Percentiles rank a stretch among this genome's conserved stretches.
Evolutionary conservation across 2,113 vertebrate genomes (phyloP).

Genomic region (Macquaria australasica): DNA sequence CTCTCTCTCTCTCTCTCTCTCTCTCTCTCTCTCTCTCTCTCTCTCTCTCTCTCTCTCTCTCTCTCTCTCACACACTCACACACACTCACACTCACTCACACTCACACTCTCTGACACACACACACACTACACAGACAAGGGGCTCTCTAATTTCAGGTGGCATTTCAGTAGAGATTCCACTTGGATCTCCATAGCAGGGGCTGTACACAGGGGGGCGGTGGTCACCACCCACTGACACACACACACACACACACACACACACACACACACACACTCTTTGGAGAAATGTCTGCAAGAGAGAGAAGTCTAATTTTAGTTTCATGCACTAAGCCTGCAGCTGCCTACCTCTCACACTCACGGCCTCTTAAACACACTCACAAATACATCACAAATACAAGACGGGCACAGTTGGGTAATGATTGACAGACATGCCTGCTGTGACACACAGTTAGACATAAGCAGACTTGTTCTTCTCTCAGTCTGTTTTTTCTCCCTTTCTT

Average conservation of each 20-base stretch:
- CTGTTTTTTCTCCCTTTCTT: conserved; percentile 21
- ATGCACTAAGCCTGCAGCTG: conserved; percentile 75
- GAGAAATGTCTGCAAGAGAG: conserved; percentile 69
- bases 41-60: no score
- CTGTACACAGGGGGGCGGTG: conserved; percentile 57
- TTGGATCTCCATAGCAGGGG: conserved; percentile 76
- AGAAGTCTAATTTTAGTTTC: conserved; percentile 79
- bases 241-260: conserved; percentile 37
- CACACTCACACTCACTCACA: no score
- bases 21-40: no score
- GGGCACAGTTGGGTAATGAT: conserved; percentile 66
- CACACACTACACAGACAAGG: conserved; percentile 60
- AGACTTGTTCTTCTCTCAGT: conserved; percentile 27
- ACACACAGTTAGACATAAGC: conserved; percentile 45
- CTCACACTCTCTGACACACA: conserved; percentile 25
- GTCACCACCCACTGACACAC: conserved; percentile 58
- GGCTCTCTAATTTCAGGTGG: conserved; percentile 81
- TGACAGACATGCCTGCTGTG: conserved; percentile 72
- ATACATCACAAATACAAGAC: conserved; percentile 50
- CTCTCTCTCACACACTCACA: no score
- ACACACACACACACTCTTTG: conserved; percentile 39
- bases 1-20: no score
- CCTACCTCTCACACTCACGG: conserved; percentile 58
- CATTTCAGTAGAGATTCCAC: conserved; percentile 78
- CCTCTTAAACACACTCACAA: conserved; percentile 57